These are phyloP conservation scores for Petroica traversi DNA, from an alignment of 2,113 vertebrate genomes.

Conservation along the genomic window DNA sequence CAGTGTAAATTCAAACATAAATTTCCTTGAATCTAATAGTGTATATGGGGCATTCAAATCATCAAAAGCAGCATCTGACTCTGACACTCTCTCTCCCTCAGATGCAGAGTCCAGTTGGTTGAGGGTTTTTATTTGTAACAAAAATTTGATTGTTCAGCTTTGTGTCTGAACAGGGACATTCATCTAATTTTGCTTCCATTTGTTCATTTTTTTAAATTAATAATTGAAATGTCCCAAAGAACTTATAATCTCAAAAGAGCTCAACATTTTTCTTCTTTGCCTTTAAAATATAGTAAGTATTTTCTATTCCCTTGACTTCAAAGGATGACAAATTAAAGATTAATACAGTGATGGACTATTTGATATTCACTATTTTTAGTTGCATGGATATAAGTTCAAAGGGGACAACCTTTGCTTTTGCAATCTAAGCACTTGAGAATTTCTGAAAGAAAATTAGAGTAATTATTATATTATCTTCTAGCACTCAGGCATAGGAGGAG, in stretches of 20 bases:
- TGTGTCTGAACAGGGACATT: not conserved
- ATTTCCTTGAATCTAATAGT: not conserved
- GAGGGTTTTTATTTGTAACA: not conserved
- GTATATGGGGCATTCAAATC: not conserved
- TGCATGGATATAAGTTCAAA: not conserved
- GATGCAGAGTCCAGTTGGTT: no score
- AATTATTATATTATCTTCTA: slow-evolving; percentile 17
- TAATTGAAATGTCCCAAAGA: not conserved
- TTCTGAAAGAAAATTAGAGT: slow-evolving; percentile 21
- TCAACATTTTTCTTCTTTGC: not conserved
- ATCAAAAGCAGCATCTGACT: not conserved
- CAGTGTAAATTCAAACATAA: not conserved
- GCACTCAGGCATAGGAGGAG: not conserved
- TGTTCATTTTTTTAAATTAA: not conserved
- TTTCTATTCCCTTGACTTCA: not conserved
- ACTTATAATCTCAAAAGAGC: not conserved
- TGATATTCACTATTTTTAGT: not conserved
- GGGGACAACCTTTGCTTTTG: not conserved
- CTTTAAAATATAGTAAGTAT: not conserved
- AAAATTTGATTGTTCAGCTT: not conserved
- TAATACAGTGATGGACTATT: not conserved
- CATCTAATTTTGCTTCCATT: not conserved
- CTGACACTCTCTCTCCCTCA: not conserved
- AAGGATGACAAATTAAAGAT: not conserved
- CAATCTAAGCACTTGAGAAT: slow-evolving; percentile 31